Conservation (phyloP, 2,888 invertebrate species). For the Ryuthela nishihirai region DNA sequence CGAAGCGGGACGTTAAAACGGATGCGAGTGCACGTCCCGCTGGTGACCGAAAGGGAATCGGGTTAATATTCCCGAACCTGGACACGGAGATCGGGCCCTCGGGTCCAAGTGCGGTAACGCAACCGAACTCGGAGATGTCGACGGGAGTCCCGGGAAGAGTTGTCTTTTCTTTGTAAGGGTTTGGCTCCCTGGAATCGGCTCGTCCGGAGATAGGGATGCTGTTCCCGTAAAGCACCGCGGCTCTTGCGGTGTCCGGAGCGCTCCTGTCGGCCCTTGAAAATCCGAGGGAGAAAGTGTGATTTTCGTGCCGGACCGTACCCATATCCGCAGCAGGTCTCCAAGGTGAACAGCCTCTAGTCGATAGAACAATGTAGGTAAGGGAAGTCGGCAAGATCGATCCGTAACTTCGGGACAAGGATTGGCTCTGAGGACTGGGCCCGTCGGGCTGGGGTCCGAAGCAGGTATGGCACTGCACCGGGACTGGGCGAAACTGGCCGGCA, state of each 20-base stretch:
- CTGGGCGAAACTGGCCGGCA: constrained; percentile 45
- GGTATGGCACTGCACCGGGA: constrained; percentile 45
- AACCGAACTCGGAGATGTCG: too few species aligned
- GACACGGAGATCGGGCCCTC: too few species aligned
- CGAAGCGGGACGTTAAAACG: too few species aligned
- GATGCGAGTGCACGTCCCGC: too few species aligned
- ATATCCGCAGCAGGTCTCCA: constrained; percentile 73
- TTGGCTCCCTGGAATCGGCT: constrained; percentile 52
- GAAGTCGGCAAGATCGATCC: constrained; percentile 64
- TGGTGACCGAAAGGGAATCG: too few species aligned
- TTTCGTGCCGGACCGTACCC: constrained; percentile 44
- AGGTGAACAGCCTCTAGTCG: constrained; percentile 66
- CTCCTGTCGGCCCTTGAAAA: too few species aligned
- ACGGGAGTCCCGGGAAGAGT: constrained; percentile 48
- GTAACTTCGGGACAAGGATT: constrained; percentile 65
- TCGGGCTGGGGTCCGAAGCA: constrained; percentile 58
- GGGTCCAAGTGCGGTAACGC: too few species aligned
- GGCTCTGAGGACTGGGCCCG: constrained; percentile 66
- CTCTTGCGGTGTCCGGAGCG: not conserved
- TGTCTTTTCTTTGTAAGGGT: constrained; percentile 53
- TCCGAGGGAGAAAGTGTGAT: constrained; percentile 27
- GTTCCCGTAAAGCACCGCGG: constrained; percentile 44
- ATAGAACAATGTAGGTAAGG: constrained; percentile 65
- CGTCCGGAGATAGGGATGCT: constrained; percentile 49
- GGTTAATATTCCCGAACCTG: too few species aligned